Evolutionary conservation across 1,140 invertebrate species (phyloP), one percentile per base, ranked within the genome.

Genomic region (Babylonia areolata): DNA sequence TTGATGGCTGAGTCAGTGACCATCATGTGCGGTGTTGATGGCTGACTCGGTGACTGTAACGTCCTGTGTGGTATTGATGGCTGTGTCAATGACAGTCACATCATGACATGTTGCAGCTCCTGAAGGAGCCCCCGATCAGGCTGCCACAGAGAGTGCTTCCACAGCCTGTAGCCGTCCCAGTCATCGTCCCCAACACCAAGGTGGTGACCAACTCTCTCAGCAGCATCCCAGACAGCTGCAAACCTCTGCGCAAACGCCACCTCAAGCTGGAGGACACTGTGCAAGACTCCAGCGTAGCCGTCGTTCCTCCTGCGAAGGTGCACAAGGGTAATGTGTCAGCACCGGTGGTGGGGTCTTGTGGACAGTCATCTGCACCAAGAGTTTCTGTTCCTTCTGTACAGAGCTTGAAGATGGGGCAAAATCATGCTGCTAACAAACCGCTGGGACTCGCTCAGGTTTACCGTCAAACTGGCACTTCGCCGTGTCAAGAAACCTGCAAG

Each of bases 171-270:
- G 31, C 73, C 15, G 80, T 81, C 17, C 35, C 80, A 33, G 82
- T 84, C 35, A 84, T 84, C 23, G 82, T 84, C 2, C 58, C 51
- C 2, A 82, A 82, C 33, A 54, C 42, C 71, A 40, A 33, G 1
- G 28, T 69, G 31, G 35, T 69, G 1, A n/a, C 82, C 23, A 84
- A 73, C 39, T 42, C 64, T 37, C 51, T 84, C 31, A 84, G 82
- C 51, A 28, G 31, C n/a, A 84, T 84, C n/a, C 82, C 82, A n/a
- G 82, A 84, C 64, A 73, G 37, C 82, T 84, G 82, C 82, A 84
- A 84, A 12, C 82, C 82, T 20, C 64, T 84, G 39, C 64, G 82
- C 11, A 84, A 84, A 33, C 82, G 82, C 2, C 64, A 69, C 40
- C 64, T 84, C 28, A 28, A 33, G 20, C 58, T 64, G 58, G 58